These are phyloP conservation scores for Sebastes diaconus DNA, from an alignment of 2,797 vertebrate species.

Conservation along the genomic window DNA sequence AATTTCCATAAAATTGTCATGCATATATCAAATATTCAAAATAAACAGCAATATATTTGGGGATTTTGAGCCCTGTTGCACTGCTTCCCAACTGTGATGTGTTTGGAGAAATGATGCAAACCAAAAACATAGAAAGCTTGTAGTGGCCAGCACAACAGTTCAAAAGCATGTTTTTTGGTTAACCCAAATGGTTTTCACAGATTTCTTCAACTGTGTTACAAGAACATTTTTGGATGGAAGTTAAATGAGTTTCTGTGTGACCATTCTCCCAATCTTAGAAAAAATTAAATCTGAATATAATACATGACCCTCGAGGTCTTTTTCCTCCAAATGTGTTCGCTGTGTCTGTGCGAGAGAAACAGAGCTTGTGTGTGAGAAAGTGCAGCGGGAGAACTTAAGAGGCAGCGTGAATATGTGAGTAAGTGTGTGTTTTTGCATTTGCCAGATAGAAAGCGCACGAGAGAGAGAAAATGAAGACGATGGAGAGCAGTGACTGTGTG, in stretches of 20 bases:
- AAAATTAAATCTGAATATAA: neutral
- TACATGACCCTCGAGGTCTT: neutral
- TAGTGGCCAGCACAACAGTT: neutral
- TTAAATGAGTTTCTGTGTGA: neutral
- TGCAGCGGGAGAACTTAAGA: slow-evolving; percentile 4
- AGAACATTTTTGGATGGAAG: neutral
- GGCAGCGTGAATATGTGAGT: neutral
- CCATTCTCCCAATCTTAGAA: neutral
- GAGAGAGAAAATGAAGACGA: slow-evolving; percentile 5
- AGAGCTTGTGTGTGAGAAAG: neutral
- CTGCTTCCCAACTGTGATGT: neutral
- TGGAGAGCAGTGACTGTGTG: slow-evolving; percentile 15
- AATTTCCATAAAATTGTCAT: too few relatives aligned
- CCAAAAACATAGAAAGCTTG: neutral
- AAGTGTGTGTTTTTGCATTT: slow-evolving; percentile 16
- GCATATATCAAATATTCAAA: too few relatives aligned
- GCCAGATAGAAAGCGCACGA: neutral
- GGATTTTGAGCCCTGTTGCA: neutral
- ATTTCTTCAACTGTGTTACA: neutral
- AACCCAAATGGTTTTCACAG: neutral
- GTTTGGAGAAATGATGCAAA: neutral
- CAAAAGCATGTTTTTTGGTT: neutral
- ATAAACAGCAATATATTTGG: too few relatives aligned
- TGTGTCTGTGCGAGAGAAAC: neutral
- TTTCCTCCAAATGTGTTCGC: neutral